Base-by-base conservation (phyloP, 2,113 vertebrate species). In the Poeciliopsis prolifica region DNA sequence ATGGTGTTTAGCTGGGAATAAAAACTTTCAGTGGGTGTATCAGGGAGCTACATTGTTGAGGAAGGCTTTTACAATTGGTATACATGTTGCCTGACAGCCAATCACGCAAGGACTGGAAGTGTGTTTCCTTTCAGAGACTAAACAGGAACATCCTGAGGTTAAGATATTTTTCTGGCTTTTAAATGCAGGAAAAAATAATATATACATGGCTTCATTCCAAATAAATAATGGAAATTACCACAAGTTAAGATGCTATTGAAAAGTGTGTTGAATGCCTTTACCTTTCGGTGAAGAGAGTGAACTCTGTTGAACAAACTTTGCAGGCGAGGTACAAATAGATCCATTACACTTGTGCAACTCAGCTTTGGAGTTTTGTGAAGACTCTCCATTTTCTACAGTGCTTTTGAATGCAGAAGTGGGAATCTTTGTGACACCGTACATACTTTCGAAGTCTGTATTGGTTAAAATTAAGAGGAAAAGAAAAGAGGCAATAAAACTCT, bases 381-480 rank as follows among this genome's bases (percentile, higher is more conserved):
- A 68, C 1, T 4, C 37, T 65, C 80, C 86, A 3, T 90, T 94
- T 40, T 70, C 77, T 60, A 48, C 22, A 5, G 58, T 29, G 68
- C 65, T 80, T 66, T 77, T 74, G 58, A 80, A 61, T 67, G 80
- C 61, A 63, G 74, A 80, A 80, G 66, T 64, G 29, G 79, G 24
- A 0, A 64, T 33, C 51, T 66, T 24, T 48, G 82, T 65, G 28
- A 44, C 30, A 8, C 73, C 29, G 3, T 28, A 68, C 42, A 93
- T 81, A 29, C 83, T 90, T 84, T 94, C 93, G 80, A 90, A 89
- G 86, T 94, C 94, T 94, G 75, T 24, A 71, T 40, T 71, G 67
- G 68, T 75, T 37, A 28, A 24, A 30, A 66, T 31, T 10, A 22
- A 44, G 69, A 65, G 37, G 67, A 83, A 65, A 68, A 40, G 9